These are phyloP conservation scores for Tylochromis polylepis DNA, from an alignment of 2,113 vertebrate species.

Conservation along the genomic window DNA sequence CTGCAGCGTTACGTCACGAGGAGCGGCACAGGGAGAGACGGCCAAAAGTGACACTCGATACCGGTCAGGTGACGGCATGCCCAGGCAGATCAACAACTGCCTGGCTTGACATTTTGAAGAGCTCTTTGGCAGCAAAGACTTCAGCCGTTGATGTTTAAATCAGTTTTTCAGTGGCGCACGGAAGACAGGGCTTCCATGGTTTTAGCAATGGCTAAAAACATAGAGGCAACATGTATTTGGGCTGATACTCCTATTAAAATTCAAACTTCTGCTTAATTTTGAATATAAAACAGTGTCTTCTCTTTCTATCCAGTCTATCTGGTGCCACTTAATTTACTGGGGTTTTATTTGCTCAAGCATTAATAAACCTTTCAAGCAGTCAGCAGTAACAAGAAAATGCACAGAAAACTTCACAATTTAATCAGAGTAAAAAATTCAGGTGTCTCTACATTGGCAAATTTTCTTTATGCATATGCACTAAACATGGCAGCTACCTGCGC, in stretches of 20 bases:
- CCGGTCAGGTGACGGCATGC: slow-evolving; percentile 41
- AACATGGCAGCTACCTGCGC: neutral
- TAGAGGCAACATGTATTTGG: neutral
- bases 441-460: neutral
- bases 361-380: neutral
- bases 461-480: neutral
- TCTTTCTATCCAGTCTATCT: neutral
- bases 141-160: neutral
- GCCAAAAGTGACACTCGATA: slow-evolving; percentile 33
- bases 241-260: neutral
- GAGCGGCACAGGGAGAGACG: neutral
- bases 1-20: slow-evolving; percentile 26
- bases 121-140: slow-evolving; percentile 5
- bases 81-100: slow-evolving; percentile 6
- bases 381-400: neutral
- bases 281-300: neutral
- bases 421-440: neutral
- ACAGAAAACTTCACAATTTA: neutral
- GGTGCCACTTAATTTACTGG: neutral
- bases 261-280: neutral
- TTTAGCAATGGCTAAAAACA: neutral
- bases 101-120: slow-evolving; percentile 20
- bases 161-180: neutral
- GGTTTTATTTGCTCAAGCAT: neutral
- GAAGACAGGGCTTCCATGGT: neutral